Evolutionary conservation across 2,888 invertebrate species (phyloP).

Genomic region (Panzeria rudis): DNA sequence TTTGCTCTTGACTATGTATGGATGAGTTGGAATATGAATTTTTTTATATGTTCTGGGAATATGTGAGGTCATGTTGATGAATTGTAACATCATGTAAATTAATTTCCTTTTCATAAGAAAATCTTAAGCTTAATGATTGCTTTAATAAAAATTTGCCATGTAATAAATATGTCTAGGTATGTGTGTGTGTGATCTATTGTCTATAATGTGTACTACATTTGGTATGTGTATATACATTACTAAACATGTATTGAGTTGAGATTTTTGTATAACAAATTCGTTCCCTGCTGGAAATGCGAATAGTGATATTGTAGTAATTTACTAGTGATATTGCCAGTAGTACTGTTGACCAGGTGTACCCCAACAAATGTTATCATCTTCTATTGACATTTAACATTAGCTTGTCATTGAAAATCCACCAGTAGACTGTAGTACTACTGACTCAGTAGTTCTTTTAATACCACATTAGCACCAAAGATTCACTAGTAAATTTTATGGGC

Average conservation of each 20-base stretch:
- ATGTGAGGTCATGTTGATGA: slow-evolving; percentile 67
- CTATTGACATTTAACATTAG: too few species aligned
- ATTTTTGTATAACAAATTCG: slow-evolving; percentile 31
- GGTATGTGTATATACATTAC: slow-evolving; percentile 1
- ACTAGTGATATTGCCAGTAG: too few species aligned
- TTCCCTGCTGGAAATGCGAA: too few species aligned
- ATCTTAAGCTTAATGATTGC: slow-evolving; percentile 69
- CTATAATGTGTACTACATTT: slow-evolving; percentile 3
- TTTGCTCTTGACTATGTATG: not conserved
- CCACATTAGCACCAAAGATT: too few species aligned
- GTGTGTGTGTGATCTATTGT: slow-evolving; percentile 3
- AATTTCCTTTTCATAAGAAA: slow-evolving; percentile 68
- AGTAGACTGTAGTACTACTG: too few species aligned
- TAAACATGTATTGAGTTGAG: slow-evolving; percentile 22
- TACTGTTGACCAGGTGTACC: too few species aligned
- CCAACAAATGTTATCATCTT: too few species aligned
- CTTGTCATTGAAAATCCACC: too few species aligned
- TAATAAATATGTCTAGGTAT: not conserved
- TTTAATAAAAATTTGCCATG: slow-evolving; percentile 54
- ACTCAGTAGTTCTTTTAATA: too few species aligned
- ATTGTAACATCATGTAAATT: slow-evolving; percentile 72
- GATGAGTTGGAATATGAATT: not conserved
- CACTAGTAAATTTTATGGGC: too few species aligned
- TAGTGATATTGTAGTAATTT: too few species aligned
- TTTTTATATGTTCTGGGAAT: slow-evolving; percentile 20